Conservation (phyloP, 2,797 vertebrate genomes). For the Eulemur albifrons region DNA sequence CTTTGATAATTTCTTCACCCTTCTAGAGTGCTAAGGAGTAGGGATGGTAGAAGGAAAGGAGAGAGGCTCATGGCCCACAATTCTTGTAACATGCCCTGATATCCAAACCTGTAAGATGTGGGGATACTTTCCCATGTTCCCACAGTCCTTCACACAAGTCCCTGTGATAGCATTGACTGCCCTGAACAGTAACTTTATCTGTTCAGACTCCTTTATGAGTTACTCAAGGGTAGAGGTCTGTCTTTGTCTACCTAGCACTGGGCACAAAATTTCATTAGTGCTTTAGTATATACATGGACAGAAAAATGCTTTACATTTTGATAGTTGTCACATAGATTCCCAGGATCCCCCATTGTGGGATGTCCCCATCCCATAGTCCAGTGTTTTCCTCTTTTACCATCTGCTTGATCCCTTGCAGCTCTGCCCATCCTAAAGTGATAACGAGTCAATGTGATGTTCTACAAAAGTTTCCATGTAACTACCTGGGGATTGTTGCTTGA, state of each 20-base stretch:
- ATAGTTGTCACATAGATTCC: background rate
- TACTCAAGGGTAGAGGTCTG: background rate
- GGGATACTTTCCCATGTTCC: background rate
- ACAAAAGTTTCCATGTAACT: background rate
- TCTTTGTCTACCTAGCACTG: background rate
- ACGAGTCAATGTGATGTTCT: background rate
- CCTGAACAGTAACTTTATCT: background rate
- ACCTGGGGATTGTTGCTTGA: background rate
- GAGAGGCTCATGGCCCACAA: background rate
- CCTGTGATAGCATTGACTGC: background rate
- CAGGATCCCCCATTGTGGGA: background rate
- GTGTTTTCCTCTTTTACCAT: background rate
- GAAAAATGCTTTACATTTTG: background rate
- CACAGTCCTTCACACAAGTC: background rate
- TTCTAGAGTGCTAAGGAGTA: background rate
- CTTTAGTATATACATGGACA: background rate
- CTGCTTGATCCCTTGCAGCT: background rate
- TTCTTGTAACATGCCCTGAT: fast-evolving
- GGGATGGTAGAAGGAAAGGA: background rate
- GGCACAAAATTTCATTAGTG: background rate
- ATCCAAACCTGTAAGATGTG: background rate
- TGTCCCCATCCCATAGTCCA: background rate
- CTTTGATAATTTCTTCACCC: background rate
- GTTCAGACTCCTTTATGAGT: background rate
- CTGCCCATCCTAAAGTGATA: background rate